Evolutionary conservation across 2,113 vertebrate genomes (phyloP), one percentile per base, ranked within the genome.

Genomic region (Brachirus orientalis): DNA sequence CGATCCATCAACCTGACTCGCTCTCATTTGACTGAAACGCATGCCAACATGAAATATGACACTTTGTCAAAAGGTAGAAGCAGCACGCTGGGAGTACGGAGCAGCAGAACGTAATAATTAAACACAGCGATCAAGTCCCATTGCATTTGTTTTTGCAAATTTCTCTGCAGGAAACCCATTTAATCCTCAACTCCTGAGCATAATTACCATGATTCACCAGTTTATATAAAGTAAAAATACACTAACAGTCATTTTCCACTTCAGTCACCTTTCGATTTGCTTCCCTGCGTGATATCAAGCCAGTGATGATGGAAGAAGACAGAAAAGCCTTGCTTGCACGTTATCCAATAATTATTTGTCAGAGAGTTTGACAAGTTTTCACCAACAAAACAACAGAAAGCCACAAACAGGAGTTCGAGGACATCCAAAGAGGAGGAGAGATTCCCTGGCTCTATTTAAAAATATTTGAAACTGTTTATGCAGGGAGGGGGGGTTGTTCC

Each of bases 11-110:
- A 79, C 48, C 82, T 77, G 78, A 73, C 85, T 74, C 43, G 18
- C 80, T 83, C 88, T 87, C 84, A 89, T 92, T 85, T 86, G 84
- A 89, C 87, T 83, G 84, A 85, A 87, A 82, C 41, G 69, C 75
- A 75, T 75, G 75, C 72, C 82, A 83, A 80, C 52, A 22, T 89
- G 79, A 90, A 90, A 83, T 89, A 87, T 86, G 82, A 82, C 22
- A 56, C 73, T 82, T 87, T 83, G 82, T 83, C n/a, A 62, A 80
- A 85, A 88, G 63, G 70, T 74, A 75, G 75, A 71, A 63, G 51
- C 59, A 61, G 56, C 71, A 1, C 1, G 45, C 44, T 65, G 59
- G 63, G 63, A 14, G 38, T 40, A 14, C 11, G n/a, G 9, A 66
- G 81, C 81, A 44, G 59, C 66, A 68, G 68, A 84, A 79, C 75